phyloP scores from a whole-genome alignment of 1,140 invertebrate genomes.

The Platyura marginata region DNA sequence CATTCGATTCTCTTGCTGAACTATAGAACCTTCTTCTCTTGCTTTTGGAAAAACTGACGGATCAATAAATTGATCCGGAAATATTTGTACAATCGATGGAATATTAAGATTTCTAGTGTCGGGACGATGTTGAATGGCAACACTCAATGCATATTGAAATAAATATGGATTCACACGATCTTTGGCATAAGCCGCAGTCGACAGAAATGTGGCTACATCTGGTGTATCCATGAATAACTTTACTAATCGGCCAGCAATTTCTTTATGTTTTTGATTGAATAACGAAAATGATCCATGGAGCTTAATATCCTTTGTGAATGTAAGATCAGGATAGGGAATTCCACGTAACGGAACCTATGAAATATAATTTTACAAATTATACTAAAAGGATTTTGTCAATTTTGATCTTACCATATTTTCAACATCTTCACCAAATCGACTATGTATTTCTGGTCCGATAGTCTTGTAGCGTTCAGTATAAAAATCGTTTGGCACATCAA shows the following conservation, averaged over 20 bases:
- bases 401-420: not conserved
- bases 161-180: conserved; percentile 28
- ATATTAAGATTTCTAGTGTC: conserved; percentile 30
- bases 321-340: conserved; percentile 11
- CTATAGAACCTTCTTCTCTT: conserved; percentile 25
- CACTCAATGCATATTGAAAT: conserved; percentile 22
- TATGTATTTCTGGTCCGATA: not conserved
- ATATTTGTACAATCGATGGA: conserved; percentile 31
- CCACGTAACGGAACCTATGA: not conserved
- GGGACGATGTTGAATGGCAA: conserved; percentile 24
- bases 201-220: conserved; percentile 14
- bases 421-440: not conserved
- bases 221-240: conserved; percentile 25
- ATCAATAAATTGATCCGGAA: conserved; percentile 34
- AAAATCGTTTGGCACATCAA: conserved; percentile 35
- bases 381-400: too few species aligned
- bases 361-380: not conserved
- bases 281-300: conserved; percentile 29
- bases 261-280: conserved; percentile 32
- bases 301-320: conserved; percentile 11
- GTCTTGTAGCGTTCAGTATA: conserved; percentile 16
- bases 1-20: conserved; percentile 10
- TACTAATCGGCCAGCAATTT: conserved; percentile 33
- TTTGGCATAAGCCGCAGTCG: conserved; percentile 14
- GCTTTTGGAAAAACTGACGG: conserved; percentile 29